These are phyloP conservation scores for Balearica regulorum DNA, from an alignment of 2,797 vertebrate genomes.

Conservation along the genomic window DNA sequence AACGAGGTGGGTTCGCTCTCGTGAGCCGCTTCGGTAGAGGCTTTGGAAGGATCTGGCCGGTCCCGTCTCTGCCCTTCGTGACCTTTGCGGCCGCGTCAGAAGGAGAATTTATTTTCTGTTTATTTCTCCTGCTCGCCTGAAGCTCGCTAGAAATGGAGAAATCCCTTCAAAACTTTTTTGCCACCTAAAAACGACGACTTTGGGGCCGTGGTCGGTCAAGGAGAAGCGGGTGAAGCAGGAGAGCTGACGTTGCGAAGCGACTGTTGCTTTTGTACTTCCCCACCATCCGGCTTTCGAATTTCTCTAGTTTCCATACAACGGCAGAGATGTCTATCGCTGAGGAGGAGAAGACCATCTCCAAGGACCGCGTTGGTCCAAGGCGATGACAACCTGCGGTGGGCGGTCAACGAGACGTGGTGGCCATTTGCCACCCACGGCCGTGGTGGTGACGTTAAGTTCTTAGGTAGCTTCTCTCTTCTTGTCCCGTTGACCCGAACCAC, in stretches of 20 bases:
- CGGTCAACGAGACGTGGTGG: no score
- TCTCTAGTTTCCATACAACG: accelerated
- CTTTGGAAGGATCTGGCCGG: no score
- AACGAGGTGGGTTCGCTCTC: not conserved
- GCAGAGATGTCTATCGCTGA: accelerated
- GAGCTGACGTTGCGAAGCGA: accelerated
- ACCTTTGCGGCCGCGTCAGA: not conserved
- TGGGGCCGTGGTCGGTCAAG: not conserved
- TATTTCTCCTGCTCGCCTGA: not conserved
- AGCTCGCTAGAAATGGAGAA: not conserved
- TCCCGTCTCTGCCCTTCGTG: not conserved
- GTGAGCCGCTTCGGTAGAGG: no score
- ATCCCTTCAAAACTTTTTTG: no score
- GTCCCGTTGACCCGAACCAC: accelerated
- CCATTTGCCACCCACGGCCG: accelerated
- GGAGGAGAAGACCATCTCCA: not conserved
- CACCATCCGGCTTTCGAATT: accelerated
- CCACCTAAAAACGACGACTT: no score
- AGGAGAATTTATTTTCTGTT: not conserved
- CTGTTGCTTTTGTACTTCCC: not conserved
- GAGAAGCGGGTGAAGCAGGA: not conserved
- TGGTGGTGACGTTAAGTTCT: not conserved
- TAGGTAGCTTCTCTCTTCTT: accelerated
- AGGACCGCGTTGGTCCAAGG: not conserved
- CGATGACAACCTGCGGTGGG: no score